phyloP scores from a whole-genome alignment of 2,797 vertebrate genomes.

The Ara ararauna region DNA sequence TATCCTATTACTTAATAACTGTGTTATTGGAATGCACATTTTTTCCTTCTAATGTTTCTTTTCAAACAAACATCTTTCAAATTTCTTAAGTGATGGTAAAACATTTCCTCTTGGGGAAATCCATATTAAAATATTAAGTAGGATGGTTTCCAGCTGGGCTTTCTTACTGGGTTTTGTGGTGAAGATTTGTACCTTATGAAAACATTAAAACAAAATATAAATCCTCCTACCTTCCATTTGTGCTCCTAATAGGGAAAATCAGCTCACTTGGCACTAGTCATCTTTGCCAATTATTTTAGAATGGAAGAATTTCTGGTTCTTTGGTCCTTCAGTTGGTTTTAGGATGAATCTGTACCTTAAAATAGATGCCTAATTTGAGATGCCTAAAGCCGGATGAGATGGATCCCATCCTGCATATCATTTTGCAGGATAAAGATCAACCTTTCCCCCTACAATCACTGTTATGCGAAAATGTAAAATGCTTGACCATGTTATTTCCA shows the following conservation, averaged over 20 bases:
- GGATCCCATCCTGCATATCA: not conserved
- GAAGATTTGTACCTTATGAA: conserved; percentile 52
- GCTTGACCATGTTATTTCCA: not conserved
- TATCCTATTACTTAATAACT: not conserved
- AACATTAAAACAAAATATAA: conserved; percentile 51
- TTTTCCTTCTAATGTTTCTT: not conserved
- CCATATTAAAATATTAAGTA: conserved; percentile 53
- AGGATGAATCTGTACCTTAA: not conserved
- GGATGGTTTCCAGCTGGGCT: conserved; percentile 54
- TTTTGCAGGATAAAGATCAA: not conserved
- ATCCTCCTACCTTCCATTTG: conserved; percentile 17
- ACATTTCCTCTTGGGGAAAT: conserved; percentile 41
- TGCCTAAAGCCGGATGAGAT: not conserved
- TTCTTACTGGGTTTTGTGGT: conserved; percentile 30
- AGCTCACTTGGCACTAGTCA: not conserved
- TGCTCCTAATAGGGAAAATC: conserved; percentile 18
- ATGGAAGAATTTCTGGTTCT: not conserved
- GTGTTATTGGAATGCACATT: not conserved
- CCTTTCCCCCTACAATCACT: not conserved
- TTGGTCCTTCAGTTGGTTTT: not conserved
- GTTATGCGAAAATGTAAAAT: not conserved
- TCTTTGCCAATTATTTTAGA: conserved; percentile 18
- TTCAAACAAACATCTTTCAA: conserved; percentile 19
- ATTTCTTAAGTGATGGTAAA: not conserved
- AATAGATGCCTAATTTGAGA: not conserved